Evolutionary conservation across 2,888 invertebrate genomes (phyloP).

Genomic region (Anthrax anthrax): DNA sequence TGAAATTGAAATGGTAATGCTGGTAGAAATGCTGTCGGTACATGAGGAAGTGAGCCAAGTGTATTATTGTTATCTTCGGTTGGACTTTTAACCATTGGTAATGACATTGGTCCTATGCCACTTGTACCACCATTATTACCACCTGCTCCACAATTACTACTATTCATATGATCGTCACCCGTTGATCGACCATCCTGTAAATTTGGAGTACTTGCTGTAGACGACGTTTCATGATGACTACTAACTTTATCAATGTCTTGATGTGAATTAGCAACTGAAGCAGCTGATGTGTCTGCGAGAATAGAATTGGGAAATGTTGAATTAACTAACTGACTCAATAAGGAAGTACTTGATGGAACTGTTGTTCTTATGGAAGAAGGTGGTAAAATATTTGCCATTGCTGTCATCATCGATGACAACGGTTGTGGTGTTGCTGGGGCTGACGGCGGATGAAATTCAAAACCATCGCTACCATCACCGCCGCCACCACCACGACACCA

Average conservation of each 20-base stretch:
- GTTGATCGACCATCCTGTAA: constrained; percentile 21
- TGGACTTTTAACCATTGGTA: constrained; percentile 36
- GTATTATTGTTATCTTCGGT: constrained; percentile 39
- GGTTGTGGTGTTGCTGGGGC: constrained; percentile 16
- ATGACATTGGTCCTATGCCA: constrained; percentile 26
- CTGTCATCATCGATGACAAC: constrained; percentile 6
- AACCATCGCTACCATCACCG: neutral
- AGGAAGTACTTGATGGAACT: constrained; percentile 38
- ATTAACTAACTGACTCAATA: constrained; percentile 30
- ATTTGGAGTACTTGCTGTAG: constrained; percentile 38
- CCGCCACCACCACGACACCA: constrained; percentile 47
- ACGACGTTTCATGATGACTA: constrained; percentile 29
- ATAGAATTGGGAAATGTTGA: constrained; percentile 31
- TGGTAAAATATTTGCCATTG: constrained; percentile 7
- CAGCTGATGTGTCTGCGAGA: constrained; percentile 23
- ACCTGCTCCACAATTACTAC: constrained; percentile 1
- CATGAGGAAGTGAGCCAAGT: constrained; percentile 20
- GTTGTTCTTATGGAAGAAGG: constrained; percentile 12
- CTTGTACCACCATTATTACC: neutral
- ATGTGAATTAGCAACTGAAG: constrained; percentile 14
- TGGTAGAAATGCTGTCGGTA: constrained; percentile 37
- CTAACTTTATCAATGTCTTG: constrained; percentile 17
- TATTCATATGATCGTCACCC: constrained; percentile 15
- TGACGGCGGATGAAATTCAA: constrained; percentile 21
- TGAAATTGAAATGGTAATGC: constrained; percentile 61